Evolutionary conservation across 2,113 vertebrate genomes (phyloP).

Genomic region (Calyptomena viridis): DNA sequence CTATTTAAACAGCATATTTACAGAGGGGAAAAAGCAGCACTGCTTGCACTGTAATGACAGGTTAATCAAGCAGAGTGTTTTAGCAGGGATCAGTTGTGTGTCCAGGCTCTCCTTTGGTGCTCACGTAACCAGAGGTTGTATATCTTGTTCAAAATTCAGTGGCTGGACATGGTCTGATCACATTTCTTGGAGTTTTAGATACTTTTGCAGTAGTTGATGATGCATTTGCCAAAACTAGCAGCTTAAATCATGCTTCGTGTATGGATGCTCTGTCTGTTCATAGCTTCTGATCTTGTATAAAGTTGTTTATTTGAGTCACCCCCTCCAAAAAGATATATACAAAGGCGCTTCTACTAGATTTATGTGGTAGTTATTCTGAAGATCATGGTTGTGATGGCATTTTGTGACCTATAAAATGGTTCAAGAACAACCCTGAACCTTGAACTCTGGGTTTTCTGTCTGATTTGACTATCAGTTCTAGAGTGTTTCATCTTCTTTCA

Average conservation of each 20-base stretch:
- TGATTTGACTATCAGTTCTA: neutral
- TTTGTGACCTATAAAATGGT: neutral
- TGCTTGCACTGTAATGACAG: accelerated
- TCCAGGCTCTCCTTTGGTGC: neutral
- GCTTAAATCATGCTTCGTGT: neutral
- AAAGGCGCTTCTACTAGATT: neutral
- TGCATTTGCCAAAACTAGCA: neutral
- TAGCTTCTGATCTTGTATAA: neutral
- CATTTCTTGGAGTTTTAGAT: neutral
- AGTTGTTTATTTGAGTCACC: neutral
- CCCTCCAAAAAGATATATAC: neutral
- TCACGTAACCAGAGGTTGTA: neutral
- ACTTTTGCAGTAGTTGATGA: neutral
- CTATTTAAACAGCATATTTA: neutral
- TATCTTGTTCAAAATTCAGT: neutral
- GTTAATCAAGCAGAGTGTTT: neutral
- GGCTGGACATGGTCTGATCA: neutral
- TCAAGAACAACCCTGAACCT: neutral
- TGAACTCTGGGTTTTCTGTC: neutral
- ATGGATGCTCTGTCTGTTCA: neutral
- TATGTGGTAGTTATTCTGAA: neutral
- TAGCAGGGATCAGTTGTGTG: neutral
- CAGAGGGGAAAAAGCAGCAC: neutral
- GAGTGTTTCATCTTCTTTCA: neutral
- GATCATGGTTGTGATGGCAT: neutral